Base-by-base conservation (phyloP, 2,113 vertebrate genomes). In the Trochalopteron elliotii region DNA sequence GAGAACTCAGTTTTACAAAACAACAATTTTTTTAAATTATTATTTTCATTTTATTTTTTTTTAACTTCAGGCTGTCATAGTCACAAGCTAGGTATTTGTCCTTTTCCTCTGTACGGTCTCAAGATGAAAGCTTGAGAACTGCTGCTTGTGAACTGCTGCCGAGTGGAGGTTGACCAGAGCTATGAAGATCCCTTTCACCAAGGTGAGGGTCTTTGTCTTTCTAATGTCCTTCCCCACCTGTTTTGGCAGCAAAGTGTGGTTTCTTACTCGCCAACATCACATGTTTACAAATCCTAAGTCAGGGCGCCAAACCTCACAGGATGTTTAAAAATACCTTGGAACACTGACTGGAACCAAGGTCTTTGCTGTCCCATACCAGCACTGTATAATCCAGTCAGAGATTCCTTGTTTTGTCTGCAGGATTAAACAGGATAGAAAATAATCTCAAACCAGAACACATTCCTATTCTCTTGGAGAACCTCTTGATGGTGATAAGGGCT, bases 311-410 rank as follows among this genome's bases (percentile, higher is more conserved):
- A 86, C 33, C 33, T 93, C 79, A 90, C 71, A 88, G 88, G 85
- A 92, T 90, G 75, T 94, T 94, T 94, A 60, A 63, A 96, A 92
- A 93, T 60, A 64, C 64, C 44, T 87, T 63, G 77, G 47, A 92
- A 87, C 37, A n/a, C 44, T 15, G 20, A 20, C 60, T 78, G 60
- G 35, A 92, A 89, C 22, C 0, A 12, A 55, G 56, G n/a, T 23
- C 24, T 71, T 89, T 5, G 0, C 35, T 83, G 17, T 87, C 65
- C 39, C 11, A 18, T 57, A 40, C 40, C 30, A 87, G 35, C 1
- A 1, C 35, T 0, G 1, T 47, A 40, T 28, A 35, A 70, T 61
- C 22, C 8, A 1, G 25, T 55, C 81, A 61, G n/a, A 77, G 17
- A 65, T 47, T 55, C 68, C 44, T 49, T 25, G 16, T 74, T 86